These are phyloP conservation scores for Pseudoips prasinana DNA, from an alignment of 2,888 invertebrate species.

Conservation along the genomic window DNA sequence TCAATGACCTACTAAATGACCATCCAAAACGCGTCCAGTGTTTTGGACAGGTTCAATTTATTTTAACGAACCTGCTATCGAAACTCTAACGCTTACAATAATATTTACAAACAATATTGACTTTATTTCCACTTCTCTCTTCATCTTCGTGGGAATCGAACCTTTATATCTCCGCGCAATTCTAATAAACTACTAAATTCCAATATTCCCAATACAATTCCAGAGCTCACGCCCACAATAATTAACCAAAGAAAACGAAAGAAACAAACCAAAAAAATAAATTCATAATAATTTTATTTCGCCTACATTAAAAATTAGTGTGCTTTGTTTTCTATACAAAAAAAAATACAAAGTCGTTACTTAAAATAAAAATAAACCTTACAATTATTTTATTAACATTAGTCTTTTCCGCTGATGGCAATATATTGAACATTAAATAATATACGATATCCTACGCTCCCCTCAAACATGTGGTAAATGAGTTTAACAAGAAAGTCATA, in stretches of 20 bases:
- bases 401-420: conserved; percentile 79
- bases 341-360: conserved; percentile 30
- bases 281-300: conserved; percentile 39
- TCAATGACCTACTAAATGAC: no score
- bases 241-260: background rate
- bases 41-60: no score
- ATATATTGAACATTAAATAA: conserved; percentile 74
- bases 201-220: no score
- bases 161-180: no score
- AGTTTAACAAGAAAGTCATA: conserved; percentile 18
- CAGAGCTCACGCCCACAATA: no score
- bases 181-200: no score
- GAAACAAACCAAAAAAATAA: conserved; percentile 23
- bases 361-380: conserved; percentile 40
- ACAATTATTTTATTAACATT: conserved; percentile 64
- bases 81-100: no score
- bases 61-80: no score
- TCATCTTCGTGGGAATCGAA: no score
- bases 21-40: no score
- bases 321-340: conserved; percentile 32
- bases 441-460: conserved; percentile 11
- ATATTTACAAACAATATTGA: no score
- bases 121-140: no score
- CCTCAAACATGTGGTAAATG: conserved; percentile 6
- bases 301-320: conserved; percentile 35